A percentile compares a stretch with the other conserved stretches of the same genome.
phyloP scores from a whole-genome alignment of 2,113 vertebrate species.

The Monopterus albus region DNA sequence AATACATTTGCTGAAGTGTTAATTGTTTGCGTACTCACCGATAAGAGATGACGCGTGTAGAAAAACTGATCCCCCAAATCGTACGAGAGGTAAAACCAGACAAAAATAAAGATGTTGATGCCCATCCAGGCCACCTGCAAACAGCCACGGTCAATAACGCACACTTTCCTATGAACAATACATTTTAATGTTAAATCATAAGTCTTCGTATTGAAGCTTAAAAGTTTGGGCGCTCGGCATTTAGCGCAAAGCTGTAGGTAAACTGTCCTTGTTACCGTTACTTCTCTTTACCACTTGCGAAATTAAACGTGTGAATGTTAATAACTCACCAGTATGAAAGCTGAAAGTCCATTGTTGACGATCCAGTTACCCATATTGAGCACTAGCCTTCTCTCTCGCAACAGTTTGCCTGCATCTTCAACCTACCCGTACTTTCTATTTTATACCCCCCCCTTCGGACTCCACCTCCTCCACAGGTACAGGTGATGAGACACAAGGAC shows the following conservation, averaged over 20 bases:
- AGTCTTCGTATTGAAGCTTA: too few relatives aligned
- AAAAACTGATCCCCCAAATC: constrained; percentile 78
- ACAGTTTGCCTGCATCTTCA: constrained; percentile 9
- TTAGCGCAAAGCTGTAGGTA: too few relatives aligned
- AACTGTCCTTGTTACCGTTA: too few relatives aligned
- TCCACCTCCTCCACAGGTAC: constrained; percentile 45
- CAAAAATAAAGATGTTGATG: constrained; percentile 91
- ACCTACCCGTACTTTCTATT: background rate
- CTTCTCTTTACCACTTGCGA: too few relatives aligned
- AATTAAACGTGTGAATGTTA: background rate
- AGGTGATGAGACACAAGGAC: background rate
- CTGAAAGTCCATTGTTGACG: constrained; percentile 86
- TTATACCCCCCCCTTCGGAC: constrained; percentile 12
- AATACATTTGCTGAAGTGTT: background rate
- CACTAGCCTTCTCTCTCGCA: background rate
- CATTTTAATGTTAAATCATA: too few relatives aligned
- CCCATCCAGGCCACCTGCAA: constrained; percentile 88
- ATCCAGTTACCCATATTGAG: constrained; percentile 88
- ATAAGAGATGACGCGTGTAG: constrained; percentile 90
- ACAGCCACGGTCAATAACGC: background rate
- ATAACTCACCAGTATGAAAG: constrained; percentile 84
- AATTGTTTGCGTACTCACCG: constrained; percentile 81
- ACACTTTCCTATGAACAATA: background rate
- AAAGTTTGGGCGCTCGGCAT: too few relatives aligned
- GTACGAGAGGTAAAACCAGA: constrained; percentile 84